Evolutionary conservation across 2,113 vertebrate species (phyloP).

Genomic region (Amazona guildingii): DNA sequence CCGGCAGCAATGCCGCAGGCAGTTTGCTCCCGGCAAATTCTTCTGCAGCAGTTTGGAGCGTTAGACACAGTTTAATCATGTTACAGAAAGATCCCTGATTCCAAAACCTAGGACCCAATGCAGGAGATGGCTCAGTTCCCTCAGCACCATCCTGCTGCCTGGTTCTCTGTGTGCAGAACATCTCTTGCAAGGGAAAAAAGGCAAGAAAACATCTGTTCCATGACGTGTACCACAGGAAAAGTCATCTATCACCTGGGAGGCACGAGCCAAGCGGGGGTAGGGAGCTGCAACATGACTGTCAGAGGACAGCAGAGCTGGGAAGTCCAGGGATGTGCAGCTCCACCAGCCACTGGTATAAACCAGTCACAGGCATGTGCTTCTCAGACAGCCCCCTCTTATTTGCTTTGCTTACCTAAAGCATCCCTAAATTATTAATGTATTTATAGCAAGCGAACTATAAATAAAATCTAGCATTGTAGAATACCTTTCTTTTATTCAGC

Average conservation of each 20-base stretch:
- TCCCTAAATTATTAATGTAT: not conserved
- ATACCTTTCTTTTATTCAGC: not conserved
- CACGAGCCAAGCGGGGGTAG: not conserved
- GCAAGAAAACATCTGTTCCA: not conserved
- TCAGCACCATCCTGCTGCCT: not conserved
- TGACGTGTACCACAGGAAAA: rapidly evolving
- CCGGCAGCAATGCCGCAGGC: not conserved
- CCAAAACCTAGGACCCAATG: rapidly evolving
- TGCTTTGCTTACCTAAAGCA: not conserved
- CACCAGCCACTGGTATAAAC: not conserved
- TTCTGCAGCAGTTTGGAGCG: not conserved
- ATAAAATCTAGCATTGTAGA: not conserved
- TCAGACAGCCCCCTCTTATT: too few relatives aligned
- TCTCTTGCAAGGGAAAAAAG: not conserved
- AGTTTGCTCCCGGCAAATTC: not conserved
- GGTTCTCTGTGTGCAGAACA: rapidly evolving
- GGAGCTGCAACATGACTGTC: not conserved
- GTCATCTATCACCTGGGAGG: rapidly evolving
- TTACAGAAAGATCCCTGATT: not conserved
- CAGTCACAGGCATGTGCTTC: not conserved
- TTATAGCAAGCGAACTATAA: not conserved
- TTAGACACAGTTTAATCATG: not conserved
- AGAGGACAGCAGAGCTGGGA: too few relatives aligned
- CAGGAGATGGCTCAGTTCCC: not conserved
- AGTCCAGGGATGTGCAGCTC: not conserved